Evolutionary conservation across 2,888 invertebrate species (phyloP), one percentile per base, ranked within the genome.

Genomic region (Alloplasta piceator): DNA sequence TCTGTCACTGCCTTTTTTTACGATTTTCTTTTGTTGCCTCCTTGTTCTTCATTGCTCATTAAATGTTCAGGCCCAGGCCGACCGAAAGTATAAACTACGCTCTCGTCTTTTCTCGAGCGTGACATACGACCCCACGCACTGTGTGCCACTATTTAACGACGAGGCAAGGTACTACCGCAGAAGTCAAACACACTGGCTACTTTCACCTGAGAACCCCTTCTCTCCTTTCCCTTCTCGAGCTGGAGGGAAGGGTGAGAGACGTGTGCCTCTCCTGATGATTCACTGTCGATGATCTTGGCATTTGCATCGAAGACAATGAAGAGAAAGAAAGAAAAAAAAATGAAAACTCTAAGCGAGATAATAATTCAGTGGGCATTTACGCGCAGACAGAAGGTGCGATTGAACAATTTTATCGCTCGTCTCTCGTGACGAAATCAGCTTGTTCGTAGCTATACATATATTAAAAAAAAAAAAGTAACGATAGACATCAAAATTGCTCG

Each of bases 211-310:
- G 66, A 75, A 73, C 67, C 74, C 55, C 61, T 52, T 36, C 55
- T 61, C n/a, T 6, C 52, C 1, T 14, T 50, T 39, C 9, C 10
- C 50, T 5, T n/a, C 41, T 10, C n/a, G 2, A 41, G 10, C 55
- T 16, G 38, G 61, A 66, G 71, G 66, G 73, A 73, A 77, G 72
- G 63, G 77, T 74, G 71, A 64, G 36, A 55, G 50, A 50, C 50
- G 74, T 58, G 70, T 80, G 68, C 58, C 73, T 46, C 48, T 46
- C 48, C 77, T 26, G 64, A 78, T 83, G 83, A 84, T 81, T 84
- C 82, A 83, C 77, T 78, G 61, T 43, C 63, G 46, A 76, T 84
- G 82, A 84, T 83, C 84, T 83, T 83, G 83, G 82, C 81, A 83
- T 83, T 84, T 82, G 77, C 78, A 79, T 82, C 74, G 43, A 63